A percentile compares a stretch with the other conserved stretches of the same genome.
phyloP scores from a whole-genome alignment of 2,113 vertebrate genomes.

The Promerops cafer region DNA sequence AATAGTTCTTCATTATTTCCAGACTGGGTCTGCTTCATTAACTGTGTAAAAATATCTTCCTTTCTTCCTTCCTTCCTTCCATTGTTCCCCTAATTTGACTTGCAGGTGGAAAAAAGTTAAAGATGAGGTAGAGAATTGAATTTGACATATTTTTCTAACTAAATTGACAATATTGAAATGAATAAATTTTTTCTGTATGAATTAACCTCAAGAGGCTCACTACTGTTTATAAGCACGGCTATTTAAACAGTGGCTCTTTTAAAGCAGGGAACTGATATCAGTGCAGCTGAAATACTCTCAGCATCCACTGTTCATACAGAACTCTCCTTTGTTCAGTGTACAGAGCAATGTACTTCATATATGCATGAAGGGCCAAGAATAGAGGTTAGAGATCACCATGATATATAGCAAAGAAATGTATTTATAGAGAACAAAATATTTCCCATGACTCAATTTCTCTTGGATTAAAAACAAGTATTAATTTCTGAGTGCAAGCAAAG shows the following conservation, averaged over 20 bases:
- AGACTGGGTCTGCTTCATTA: constrained; percentile 16
- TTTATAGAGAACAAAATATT: not conserved
- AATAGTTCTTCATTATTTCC: constrained; percentile 31
- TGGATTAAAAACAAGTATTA: not conserved
- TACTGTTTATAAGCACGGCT: not conserved
- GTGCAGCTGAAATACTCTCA: not conserved
- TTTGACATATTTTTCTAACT: not conserved
- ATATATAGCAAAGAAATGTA: not conserved
- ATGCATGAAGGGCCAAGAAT: not conserved
- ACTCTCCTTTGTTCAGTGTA: not conserved
- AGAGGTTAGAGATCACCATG: not conserved
- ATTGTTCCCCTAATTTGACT: not conserved
- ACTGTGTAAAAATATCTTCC: not conserved
- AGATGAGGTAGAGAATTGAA: not conserved
- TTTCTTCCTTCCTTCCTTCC: not conserved
- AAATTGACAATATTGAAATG: not conserved
- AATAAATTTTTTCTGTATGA: not conserved
- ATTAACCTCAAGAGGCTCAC: not conserved
- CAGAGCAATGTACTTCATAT: not conserved
- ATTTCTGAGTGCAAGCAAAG: not conserved
- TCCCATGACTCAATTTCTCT: not conserved
- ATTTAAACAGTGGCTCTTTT: not conserved
- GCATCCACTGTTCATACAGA: not conserved
- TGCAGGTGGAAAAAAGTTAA: constrained; percentile 9
- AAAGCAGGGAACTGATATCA: not conserved